Evolutionary conservation across 30 jellyfish, hydroid and myxozoan genomes (phyloP).

Genomic region (Cassiopea andromeda): DNA sequence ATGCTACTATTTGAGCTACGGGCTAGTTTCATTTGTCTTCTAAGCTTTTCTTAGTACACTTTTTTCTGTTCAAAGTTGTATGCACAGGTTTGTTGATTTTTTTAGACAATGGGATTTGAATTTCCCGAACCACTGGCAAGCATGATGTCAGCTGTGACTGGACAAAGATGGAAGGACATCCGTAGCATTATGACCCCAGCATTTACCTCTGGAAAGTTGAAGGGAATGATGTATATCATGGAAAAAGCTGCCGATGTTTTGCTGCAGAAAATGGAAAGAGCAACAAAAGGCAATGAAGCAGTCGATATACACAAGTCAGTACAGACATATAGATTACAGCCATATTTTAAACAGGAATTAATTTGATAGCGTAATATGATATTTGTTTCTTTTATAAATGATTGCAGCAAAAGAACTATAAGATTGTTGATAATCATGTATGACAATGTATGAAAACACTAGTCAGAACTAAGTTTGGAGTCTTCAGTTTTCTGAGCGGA

Average conservation of each 20-base stretch:
- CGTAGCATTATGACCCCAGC: slow-evolving; percentile 73
- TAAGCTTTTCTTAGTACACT: background rate
- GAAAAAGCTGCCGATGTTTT: slow-evolving; percentile 67
- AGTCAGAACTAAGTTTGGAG: no score
- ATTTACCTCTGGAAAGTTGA: slow-evolving; percentile 81
- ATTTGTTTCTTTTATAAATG: no score
- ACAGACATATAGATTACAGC: no score
- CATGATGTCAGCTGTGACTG: slow-evolving; percentile 53
- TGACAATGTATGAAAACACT: no score
- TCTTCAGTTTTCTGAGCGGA: no score
- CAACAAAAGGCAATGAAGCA: slow-evolving; percentile 31
- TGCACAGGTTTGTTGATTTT: background rate
- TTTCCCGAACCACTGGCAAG: slow-evolving; percentile 73
- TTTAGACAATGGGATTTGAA: slow-evolving; percentile 39
- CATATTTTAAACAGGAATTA: no score
- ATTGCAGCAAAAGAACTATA: no score
- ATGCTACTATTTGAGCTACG: no score
- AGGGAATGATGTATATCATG: slow-evolving; percentile 64
- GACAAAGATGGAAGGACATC: slow-evolving; percentile 78
- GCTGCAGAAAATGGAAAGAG: slow-evolving; percentile 28
- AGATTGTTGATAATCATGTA: no score
- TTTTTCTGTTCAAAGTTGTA: background rate
- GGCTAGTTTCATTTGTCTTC: background rate
- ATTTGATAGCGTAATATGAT: no score
- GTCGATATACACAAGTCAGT: slow-evolving; percentile 69